Evolutionary conservation across 2,797 vertebrate species (phyloP), one percentile per base, ranked within the genome.

Genomic region (Galagoides demidoff): DNA sequence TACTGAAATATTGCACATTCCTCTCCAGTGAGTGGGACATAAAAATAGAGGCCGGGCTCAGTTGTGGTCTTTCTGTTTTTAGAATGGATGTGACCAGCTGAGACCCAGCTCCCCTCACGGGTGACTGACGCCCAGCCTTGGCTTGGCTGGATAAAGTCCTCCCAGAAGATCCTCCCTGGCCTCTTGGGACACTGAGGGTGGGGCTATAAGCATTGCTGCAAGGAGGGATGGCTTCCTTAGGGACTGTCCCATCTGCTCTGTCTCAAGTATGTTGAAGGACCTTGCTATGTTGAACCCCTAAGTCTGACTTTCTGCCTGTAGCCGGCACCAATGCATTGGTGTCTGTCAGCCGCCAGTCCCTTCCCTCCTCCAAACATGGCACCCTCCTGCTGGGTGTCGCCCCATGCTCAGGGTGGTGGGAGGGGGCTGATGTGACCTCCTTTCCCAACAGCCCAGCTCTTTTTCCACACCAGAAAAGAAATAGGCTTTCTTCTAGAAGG

Each of bases 1-100:
- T 84, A 92, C 97, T 97, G 96, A 98, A 98, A 98, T 98, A 92
- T 96, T 97, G 90, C 86, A 95, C 98, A 98, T 99, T 98, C 98
- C 97, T 98, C 77, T 89, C 61, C 90, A 96, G 89, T 98, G 98
- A 98, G 96, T 97, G 98, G 98, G 94, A 43, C 74, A 31, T 97
- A 96, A 97, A 98, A 98, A 98, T 98, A 98, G 97, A 92, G 88
- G 4, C 86, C 89, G 95, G 74, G 89, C 97, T 98, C 94, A 97
- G 85, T 96, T 97, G 96, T 96, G 97, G 97, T 96, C 95, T 76
- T 97, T 81, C 97, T 97, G 95, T 83, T 98, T 98, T 98, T 97
- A 97, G 97, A 95, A 55, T 7, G 57, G 96, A 66, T 1, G 8
- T 93, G 96, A 93, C 5, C 77, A 93, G 77, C 96, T 63, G 85